phyloP scores from a whole-genome alignment of 1,140 invertebrate species.

The Frieseomelitta varia region DNA sequence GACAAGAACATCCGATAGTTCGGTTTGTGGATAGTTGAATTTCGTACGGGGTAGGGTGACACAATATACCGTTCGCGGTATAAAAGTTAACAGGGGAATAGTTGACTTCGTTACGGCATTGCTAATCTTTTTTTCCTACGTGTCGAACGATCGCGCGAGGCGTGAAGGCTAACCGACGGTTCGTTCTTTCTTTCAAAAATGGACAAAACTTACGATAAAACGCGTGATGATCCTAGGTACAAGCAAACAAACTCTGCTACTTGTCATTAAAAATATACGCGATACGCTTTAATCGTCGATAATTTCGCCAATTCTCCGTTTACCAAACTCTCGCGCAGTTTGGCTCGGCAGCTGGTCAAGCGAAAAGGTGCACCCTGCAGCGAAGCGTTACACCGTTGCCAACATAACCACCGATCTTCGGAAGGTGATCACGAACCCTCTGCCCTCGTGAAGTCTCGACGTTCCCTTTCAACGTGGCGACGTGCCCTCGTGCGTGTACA shows the following conservation, averaged over 20 bases:
- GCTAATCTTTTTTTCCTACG: background rate
- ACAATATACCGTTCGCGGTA: background rate
- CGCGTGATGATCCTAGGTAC: too few species aligned
- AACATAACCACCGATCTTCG: conserved; percentile 22
- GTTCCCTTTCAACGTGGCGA: conserved; percentile 38
- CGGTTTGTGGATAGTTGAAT: background rate
- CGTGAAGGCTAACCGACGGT: background rate
- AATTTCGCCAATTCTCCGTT: conserved; percentile 19
- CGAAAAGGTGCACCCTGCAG: conserved; percentile 47
- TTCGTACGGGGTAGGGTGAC: conserved; percentile 2
- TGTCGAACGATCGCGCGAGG: background rate
- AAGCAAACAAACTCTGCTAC: too few species aligned
- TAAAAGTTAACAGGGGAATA: background rate
- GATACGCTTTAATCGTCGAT: background rate
- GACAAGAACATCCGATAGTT: conserved; percentile 37
- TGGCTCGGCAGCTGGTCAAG: conserved; percentile 58
- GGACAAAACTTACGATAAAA: too few species aligned
- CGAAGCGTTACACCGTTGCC: conserved; percentile 47
- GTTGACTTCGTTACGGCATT: background rate
- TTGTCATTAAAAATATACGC: too few species aligned
- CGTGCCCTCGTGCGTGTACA: conserved; percentile 34
- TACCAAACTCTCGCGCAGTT: background rate
- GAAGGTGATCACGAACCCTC: conserved; percentile 19
- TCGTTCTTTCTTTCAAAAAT: background rate
- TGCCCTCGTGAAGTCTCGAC: background rate